Percentiles rank a stretch among this genome's conserved stretches.
Evolutionary conservation across 1,140 invertebrate genomes (phyloP).

Genomic region (Cotesia chilonis): DNA sequence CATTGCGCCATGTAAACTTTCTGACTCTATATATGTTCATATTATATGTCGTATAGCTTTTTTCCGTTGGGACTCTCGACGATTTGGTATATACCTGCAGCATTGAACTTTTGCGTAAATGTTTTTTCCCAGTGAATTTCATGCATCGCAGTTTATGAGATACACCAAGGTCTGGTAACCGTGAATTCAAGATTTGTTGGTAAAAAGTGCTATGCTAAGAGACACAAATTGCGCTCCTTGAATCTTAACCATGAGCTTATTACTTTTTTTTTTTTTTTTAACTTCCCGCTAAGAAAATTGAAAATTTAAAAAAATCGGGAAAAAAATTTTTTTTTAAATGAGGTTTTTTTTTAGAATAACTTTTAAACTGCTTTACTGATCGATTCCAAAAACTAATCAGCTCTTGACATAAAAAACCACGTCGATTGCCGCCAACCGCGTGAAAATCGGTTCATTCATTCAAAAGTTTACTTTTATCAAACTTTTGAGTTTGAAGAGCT

Average conservation of each 20-base stretch:
- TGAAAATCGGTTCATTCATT: no score
- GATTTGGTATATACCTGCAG: slow-evolving; percentile 1
- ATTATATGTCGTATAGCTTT: slow-evolving; percentile 3
- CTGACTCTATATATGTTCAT: neutral
- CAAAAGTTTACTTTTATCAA: no score
- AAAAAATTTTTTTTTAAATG: no score
- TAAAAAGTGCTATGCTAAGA: slow-evolving; percentile 9
- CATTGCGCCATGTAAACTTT: slow-evolving; percentile 1
- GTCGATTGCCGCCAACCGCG: no score
- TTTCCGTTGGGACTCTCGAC: neutral
- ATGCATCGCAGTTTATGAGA: slow-evolving; percentile 22
- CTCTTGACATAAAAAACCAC: no score
- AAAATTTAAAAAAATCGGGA: no score
- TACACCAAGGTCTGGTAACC: slow-evolving; percentile 27
- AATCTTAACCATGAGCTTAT: neutral
- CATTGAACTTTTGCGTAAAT: slow-evolving; percentile 26
- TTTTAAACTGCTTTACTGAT: no score
- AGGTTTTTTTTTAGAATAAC: no score
- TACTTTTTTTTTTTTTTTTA: no score
- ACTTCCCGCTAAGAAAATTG: no score
- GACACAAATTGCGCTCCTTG: neutral
- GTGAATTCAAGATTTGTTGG: slow-evolving; percentile 15
- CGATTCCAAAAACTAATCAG: no score
- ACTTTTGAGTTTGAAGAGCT: no score
- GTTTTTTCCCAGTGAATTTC: slow-evolving; percentile 35